A percentile compares a stretch with the other conserved stretches of the same genome.
These are phyloP conservation scores for Diadegma fenestrale DNA, from an alignment of 2,888 invertebrate genomes.

Conservation along the genomic window DNA sequence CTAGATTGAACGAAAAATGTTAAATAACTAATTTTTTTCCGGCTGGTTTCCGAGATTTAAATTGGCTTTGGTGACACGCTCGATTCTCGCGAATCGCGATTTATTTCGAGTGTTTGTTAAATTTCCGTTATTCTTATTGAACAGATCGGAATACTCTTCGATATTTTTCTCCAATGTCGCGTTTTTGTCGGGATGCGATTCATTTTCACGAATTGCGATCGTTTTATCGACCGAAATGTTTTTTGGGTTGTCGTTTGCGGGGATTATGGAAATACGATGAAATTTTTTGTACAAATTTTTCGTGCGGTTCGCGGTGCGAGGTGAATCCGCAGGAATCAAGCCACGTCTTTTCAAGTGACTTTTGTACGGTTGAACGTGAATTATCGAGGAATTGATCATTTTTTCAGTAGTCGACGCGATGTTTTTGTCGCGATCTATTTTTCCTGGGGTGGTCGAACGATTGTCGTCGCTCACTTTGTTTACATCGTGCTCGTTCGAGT, in stretches of 20 bases:
- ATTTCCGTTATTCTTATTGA: neutral
- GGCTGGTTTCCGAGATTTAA: neutral
- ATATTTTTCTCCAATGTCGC: neutral
- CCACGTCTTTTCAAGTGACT: constrained; percentile 61
- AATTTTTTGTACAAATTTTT: constrained; percentile 11
- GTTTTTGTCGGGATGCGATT: neutral
- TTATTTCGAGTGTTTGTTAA: neutral
- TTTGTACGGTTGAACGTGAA: constrained; percentile 37
- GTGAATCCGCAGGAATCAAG: constrained; percentile 15
- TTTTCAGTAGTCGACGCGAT: neutral
- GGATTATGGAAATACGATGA: neutral
- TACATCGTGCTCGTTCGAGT: constrained; percentile 34
- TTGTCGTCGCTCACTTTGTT: neutral
- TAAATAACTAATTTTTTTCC: neutral
- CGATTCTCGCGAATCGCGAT: constrained; percentile 24
- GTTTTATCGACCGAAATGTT: neutral
- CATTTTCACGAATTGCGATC: neutral
- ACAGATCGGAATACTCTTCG: neutral
- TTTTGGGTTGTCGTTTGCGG: neutral
- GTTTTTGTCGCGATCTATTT: neutral
- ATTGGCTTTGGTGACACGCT: constrained; percentile 3
- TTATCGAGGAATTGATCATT: constrained; percentile 29
- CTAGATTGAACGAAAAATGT: neutral
- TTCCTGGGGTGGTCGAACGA: neutral
- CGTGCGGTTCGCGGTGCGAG: neutral